A percentile compares a stretch with the other conserved stretches of the same genome.
phyloP scores from a whole-genome alignment of 2,113 vertebrate species.

The Brachirus orientalis region DNA sequence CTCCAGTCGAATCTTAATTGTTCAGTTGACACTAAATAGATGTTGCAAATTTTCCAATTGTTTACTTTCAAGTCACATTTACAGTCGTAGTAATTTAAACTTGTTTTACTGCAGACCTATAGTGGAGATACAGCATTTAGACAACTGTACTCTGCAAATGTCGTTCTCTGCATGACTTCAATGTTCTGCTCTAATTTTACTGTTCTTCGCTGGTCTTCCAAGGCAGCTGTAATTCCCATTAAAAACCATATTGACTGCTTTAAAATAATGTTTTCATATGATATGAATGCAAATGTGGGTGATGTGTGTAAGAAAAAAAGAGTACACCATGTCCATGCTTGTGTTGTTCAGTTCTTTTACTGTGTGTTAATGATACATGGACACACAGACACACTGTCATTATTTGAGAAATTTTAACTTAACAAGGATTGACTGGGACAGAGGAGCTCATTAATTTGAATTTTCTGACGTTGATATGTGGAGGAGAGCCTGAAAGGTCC shows the following conservation, averaged over 20 bases:
- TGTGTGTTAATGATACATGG: slow-evolving; percentile 24
- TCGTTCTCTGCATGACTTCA: not conserved
- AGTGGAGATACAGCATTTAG: not conserved
- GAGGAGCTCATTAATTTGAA: slow-evolving; percentile 27
- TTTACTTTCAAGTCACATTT: not conserved
- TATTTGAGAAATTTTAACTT: not conserved
- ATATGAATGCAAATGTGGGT: slow-evolving; percentile 20
- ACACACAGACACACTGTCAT: slow-evolving; percentile 7
- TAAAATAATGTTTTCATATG: not conserved
- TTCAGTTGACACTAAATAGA: too few species aligned
- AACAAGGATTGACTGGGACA: slow-evolving; percentile 18
- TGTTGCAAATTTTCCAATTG: too few species aligned
- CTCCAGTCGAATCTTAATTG: too few species aligned
- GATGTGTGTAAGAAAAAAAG: not conserved
- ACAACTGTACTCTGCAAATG: not conserved
- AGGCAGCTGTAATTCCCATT: slow-evolving; percentile 16
- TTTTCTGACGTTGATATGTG: slow-evolving; percentile 32
- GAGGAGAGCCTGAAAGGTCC: slow-evolving; percentile 34
- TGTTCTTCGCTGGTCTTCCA: slow-evolving; percentile 11
- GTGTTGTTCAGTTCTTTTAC: slow-evolving; percentile 3
- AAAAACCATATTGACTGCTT: slow-evolving; percentile 9
- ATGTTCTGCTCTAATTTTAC: not conserved
- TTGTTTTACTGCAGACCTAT: slow-evolving; percentile 4
- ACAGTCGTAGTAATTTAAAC: too few species aligned
- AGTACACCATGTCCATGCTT: not conserved